Base-by-base conservation (phyloP, 92 coral and sea anemone genomes). In the Chrysogorgia sp. region DNA sequence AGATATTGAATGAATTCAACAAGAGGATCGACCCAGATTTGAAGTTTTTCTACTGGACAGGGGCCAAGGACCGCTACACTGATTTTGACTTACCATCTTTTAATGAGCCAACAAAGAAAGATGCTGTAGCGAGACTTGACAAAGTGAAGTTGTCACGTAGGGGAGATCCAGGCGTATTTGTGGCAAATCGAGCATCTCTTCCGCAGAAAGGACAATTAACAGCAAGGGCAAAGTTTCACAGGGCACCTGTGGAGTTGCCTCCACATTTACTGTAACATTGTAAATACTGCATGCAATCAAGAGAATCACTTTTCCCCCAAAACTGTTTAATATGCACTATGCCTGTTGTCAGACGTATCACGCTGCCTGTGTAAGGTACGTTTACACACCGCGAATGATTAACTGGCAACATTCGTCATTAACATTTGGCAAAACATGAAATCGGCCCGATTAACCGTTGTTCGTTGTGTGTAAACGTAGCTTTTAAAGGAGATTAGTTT, bases 21-120 rank as follows among this genome's bases (percentile, higher is more conserved):
- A 90, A 90, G 56, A 48, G 87, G 21, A 82, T 84, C 12, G 71
- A 90, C 33, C 91, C 91, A 37, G 85, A 68, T 6, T 34, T 85
- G 25, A 66, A 45, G 2, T 84, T 84, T 26, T 86, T 8, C 59
- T 87, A 87, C 72, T 84, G 91, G 89, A 87, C 96, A 7, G 88
- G 96, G 22, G 79, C 78, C 0, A 86, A 86, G 8, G 72, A 58
- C 23, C 63, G 85, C 3, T 90, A 80, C 81, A 75, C 83, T 40
- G 87, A 90, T 8, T 84, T 81, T 76, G 89, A 66, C 23, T 66
- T 86, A 25, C 85, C 87, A 1, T 81, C 84, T 13, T 90, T 90
- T 52, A 90, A 86, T 29, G 34, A 33, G 32, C 88, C 94, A 58
- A n/a, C 77, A 15, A 85, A 82, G 17, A 72, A 75, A 25, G 89